Evolutionary conservation across 2,888 invertebrate genomes (phyloP), one percentile per base, ranked within the genome.

Genomic region (Apodemia hepburni): DNA sequence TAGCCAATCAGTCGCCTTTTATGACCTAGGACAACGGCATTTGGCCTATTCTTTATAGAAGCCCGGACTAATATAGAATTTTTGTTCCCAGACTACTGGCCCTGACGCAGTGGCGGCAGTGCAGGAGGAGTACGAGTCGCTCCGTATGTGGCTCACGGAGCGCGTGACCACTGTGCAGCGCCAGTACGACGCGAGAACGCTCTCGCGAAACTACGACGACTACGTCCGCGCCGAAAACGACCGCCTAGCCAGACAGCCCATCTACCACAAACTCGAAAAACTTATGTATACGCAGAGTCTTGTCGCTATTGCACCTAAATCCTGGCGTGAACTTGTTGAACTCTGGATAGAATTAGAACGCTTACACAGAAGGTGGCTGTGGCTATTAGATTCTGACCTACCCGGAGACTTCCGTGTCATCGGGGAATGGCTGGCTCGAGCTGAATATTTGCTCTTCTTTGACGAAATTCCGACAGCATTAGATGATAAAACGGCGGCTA

Each of bases 401-500:
- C 97, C 98, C 9, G 97, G 97, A 51, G 96, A 97, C 74, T 95
- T 98, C 72, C 96, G 96, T 65, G 93, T 94, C 68, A 94, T 98
- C 17, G 98, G 97, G 61, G 96, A 97, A 81, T 98, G 98, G 98
- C 85, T 99, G 61, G 96, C 96, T 66, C 94, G 95, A 72, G 98
- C 98, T 18, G 98, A 98, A 81, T 95, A 95, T 75, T 85, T 97
- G 61, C 85, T 98, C 61, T 93, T 95, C 70, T 95, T 95, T 70
- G 96, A 97, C 77, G 96, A 97, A 80, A 95, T 97, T 75, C 96
- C 97, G 7, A 93, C 94, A 54, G 94, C 93, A 61, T 95, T 97
- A 93, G 97, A 98, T 76, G 97, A 98, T 85, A 96, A 96, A 82
- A 97, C 97, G 49, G 97, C 97, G 29, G 94, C 96, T 27, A 94